Conservation (phyloP, 2,113 vertebrate species). For the Geococcyx californianus region DNA sequence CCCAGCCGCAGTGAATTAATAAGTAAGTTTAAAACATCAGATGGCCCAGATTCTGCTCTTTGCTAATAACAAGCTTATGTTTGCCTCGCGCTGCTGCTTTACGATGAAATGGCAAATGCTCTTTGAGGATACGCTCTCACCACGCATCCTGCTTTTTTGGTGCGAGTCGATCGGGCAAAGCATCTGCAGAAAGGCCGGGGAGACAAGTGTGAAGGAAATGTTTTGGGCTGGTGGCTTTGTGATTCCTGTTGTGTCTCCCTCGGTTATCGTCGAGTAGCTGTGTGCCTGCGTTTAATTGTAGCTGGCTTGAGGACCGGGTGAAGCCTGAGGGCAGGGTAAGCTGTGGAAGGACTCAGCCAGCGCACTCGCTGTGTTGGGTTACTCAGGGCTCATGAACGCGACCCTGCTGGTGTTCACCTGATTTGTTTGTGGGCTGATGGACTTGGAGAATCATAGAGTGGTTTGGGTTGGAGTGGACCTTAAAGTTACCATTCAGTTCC, state of each 20-base stretch:
- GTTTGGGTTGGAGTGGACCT: no score
- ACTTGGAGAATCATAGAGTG: no score
- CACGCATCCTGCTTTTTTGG: background rate
- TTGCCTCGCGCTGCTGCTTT: background rate
- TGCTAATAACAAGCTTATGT: background rate
- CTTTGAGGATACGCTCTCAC: fast-evolving
- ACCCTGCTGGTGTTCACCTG: background rate
- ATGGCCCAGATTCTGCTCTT: constrained; percentile 41
- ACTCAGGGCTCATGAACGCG: fast-evolving
- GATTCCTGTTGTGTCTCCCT: background rate
- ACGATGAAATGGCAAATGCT: background rate
- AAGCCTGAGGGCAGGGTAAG: background rate
- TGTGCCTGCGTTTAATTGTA: background rate
- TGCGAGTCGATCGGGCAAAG: background rate
- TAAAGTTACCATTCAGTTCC: no score
- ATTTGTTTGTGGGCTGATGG: fast-evolving
- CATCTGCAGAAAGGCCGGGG: background rate
- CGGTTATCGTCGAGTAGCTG: background rate
- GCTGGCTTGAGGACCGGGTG: background rate
- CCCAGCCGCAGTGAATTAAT: constrained; percentile 29
- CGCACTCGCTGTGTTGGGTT: background rate
- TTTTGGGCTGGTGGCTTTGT: background rate
- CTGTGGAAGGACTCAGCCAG: no score
- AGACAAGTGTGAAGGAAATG: background rate
- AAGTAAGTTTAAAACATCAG: constrained; percentile 21